These are phyloP conservation scores for Polydrusus cervinus DNA, from an alignment of 2,888 invertebrate genomes.

Conservation along the genomic window DNA sequence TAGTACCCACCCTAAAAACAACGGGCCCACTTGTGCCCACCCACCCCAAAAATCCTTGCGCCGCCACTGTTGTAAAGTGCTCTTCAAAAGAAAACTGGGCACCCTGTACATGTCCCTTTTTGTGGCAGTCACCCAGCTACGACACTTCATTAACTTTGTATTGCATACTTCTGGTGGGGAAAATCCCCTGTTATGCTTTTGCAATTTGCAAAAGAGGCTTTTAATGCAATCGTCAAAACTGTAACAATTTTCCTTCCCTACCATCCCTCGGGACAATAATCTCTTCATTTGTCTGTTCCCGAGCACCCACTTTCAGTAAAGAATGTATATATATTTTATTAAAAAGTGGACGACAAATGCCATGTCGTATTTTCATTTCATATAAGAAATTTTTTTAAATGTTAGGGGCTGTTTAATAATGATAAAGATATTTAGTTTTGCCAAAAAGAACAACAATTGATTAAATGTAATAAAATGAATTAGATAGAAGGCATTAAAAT, in stretches of 20 bases:
- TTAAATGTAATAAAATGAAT: no score
- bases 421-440: no score
- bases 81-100: not conserved
- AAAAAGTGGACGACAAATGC: conserved; percentile 21
- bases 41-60: no score
- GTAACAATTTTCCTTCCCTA: conserved; percentile 43
- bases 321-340: conserved; percentile 36
- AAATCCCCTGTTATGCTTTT: conserved; percentile 16
- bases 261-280: conserved; percentile 42
- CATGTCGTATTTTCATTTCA: conserved; percentile 7
- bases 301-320: conserved; percentile 13
- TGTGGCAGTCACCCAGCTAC: conserved; percentile 1
- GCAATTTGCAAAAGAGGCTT: conserved; percentile 35
- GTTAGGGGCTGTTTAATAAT: no score
- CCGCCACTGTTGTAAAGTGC: no score
- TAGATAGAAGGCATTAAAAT: no score
- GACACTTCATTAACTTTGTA: conserved; percentile 37
- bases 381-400: conserved; percentile 12
- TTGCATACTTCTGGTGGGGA: conserved; percentile 14
- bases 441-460: no score
- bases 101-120: not conserved
- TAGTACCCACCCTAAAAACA: no score
- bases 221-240: conserved; percentile 51
- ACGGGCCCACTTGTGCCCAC: no score
- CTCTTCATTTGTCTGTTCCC: conserved; percentile 46